Evolutionary conservation across 1,140 invertebrate species (phyloP), one percentile per base, ranked within the genome.

Genomic region (Anastatus disparis): DNA sequence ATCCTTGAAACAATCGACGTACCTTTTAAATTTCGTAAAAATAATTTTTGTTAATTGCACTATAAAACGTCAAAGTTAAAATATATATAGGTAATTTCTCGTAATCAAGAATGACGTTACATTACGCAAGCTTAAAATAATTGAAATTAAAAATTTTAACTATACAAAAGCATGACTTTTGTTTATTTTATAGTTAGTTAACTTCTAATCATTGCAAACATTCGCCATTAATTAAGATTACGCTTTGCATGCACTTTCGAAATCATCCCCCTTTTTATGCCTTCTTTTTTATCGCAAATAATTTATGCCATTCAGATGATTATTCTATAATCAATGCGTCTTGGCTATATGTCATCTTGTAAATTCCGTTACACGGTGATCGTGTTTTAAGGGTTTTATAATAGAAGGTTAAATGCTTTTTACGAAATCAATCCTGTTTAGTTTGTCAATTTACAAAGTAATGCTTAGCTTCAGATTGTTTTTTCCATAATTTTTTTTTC

Each of bases 351-450:
- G 22, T 35, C 0, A 10, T 13, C 9, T 35, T 17, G 61, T 10
- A n/a, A n/a, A 76, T 76, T 77, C 76, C 74, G 48, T 74, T 71
- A 56, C 71, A 77, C 52, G 70, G 77, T 15, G 67, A 77, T 76
- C 72, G 24, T 72, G 50, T 67, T 6, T 44, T 13, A 46, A 68
- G 55, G 65, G 65, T 22, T 46, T 15, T 3, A 24, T 29, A 10
- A 20, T 7, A 6, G 17, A 29, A 61, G 58, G 42, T 46, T 15
- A 24, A 20, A 20, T n/a, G n/a, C n/a, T n/a, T 59, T 44, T 68
- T 68, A 50, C 42, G 65, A 67, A 67, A 67, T 67, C 3, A 2
- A 4, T 50, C 4, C 10, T 58, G 20, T 20, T 64, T 38, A 15
- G 22, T 29, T 42, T 8, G 7, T 42, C 38, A 13, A 15, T 40